These are phyloP conservation scores for Neosilurus mollespiculum DNA, from an alignment of 2,797 vertebrate species.

Conservation along the genomic window DNA sequence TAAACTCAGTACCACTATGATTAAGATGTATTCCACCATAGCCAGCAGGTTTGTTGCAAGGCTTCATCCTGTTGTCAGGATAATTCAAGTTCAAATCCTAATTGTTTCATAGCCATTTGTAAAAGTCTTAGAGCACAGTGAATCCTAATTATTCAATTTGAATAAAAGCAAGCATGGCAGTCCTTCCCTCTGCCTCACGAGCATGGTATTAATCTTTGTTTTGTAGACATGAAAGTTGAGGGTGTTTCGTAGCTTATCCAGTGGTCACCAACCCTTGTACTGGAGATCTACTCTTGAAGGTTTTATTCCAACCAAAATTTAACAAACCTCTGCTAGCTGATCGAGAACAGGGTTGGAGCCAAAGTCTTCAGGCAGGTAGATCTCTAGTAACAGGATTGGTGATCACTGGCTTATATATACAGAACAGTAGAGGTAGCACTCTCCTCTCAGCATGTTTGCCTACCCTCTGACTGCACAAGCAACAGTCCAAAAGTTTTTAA, in stretches of 20 bases:
- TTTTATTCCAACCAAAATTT: too few species aligned
- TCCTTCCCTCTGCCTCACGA: not conserved
- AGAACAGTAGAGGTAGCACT: not conserved
- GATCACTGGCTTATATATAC: not conserved
- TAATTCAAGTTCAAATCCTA: not conserved
- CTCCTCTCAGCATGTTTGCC: not conserved
- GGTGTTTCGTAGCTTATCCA: too few species aligned
- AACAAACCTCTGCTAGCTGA: too few species aligned
- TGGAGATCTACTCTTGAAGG: too few species aligned
- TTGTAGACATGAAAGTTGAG: not conserved
- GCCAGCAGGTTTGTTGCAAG: not conserved
- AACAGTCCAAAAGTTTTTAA: not conserved
- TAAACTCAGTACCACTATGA: conserved; percentile 13
- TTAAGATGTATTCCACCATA: conserved; percentile 17
- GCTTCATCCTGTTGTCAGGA: not conserved
- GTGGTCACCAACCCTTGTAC: too few species aligned
- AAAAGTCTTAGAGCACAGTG: not conserved
- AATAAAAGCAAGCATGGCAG: not conserved
- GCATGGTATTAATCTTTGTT: not conserved
- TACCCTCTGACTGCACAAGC: not conserved
- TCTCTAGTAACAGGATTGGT: too few species aligned
- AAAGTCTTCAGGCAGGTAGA: too few species aligned
- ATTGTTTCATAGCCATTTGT: not conserved
- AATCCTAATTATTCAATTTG: not conserved
- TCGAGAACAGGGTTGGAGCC: too few species aligned